Conservation (phyloP, 64 coral and sea anemone species). For the Dendrophyllia cribrosa region DNA sequence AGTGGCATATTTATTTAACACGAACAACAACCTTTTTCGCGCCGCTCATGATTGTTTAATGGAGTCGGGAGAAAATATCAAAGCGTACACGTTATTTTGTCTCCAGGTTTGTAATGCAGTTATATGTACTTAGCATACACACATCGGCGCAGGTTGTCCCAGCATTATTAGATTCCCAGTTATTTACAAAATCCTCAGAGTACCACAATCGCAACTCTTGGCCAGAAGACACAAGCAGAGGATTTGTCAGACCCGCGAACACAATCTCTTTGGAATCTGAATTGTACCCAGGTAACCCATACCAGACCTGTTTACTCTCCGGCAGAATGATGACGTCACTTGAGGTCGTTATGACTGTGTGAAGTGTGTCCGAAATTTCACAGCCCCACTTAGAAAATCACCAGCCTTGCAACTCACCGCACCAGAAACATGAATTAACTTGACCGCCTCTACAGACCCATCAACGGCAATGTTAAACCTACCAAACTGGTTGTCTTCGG, state of each 20-base stretch:
- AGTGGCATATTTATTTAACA: too few species aligned
- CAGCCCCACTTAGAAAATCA: neutral
- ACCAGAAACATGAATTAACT: neutral
- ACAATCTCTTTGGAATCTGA: constrained; percentile 20
- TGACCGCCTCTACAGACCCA: neutral
- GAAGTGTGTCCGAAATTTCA: neutral
- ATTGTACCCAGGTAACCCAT: neutral
- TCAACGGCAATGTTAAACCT: neutral
- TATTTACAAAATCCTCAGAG: constrained; percentile 13
- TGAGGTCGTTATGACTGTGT: neutral
- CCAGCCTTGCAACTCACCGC: neutral
- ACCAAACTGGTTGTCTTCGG: neutral
- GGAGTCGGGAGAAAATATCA: too few species aligned
- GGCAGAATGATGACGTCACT: neutral
- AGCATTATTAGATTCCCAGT: neutral
- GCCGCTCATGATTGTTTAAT: too few species aligned
- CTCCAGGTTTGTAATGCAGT: too few species aligned
- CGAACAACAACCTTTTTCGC: too few species aligned
- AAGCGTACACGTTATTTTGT: too few species aligned
- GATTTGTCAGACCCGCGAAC: constrained; percentile 16
- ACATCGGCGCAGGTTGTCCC: neutral
- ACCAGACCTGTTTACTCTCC: neutral
- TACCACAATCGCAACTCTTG: constrained; percentile 46
- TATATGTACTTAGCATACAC: too few species aligned
- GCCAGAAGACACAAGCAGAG: constrained; percentile 21